phyloP scores from a whole-genome alignment of 2,888 invertebrate species.

The Pyrrhia umbra region DNA sequence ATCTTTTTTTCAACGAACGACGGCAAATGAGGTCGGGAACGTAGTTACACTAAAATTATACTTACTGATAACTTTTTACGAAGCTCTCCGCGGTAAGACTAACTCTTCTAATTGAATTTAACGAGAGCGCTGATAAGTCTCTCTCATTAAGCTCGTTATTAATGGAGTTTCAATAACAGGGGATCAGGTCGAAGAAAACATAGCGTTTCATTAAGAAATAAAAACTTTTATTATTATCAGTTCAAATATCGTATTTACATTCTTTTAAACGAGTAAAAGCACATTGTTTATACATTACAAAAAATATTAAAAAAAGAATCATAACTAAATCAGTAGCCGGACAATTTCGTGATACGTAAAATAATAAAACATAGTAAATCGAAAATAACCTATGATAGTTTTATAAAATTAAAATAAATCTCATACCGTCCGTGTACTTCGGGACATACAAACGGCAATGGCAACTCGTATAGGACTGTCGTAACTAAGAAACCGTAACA shows the following conservation, averaged over 20 bases:
- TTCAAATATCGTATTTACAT: constrained; percentile 91
- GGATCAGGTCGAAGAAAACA: constrained; percentile 61
- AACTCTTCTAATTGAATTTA: constrained; percentile 28
- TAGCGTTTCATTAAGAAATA: constrained; percentile 86
- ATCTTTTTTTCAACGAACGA: constrained; percentile 17
- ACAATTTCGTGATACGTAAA: constrained; percentile 78
- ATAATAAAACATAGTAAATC: constrained; percentile 74
- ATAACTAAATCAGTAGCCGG: constrained; percentile 77
- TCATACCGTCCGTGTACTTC: constrained; percentile 71
- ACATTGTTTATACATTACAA: constrained; percentile 86
- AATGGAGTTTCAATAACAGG: constrained; percentile 13
- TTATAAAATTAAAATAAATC: constrained; percentile 80
- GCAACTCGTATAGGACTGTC: constrained; percentile 80
- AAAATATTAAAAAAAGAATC: constrained; percentile 74
- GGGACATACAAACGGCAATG: constrained; percentile 75
- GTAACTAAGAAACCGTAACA: constrained; percentile 71
- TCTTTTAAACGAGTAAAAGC: constrained; percentile 89
- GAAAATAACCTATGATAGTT: constrained; percentile 74
- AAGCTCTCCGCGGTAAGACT: constrained; percentile 7
- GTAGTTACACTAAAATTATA: constrained; percentile 12
- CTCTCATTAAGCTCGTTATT: constrained; percentile 32
- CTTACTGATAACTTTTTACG: constrained; percentile 16
- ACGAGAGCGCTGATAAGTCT: constrained; percentile 29
- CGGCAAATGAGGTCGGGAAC: constrained; percentile 29
- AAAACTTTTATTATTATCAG: constrained; percentile 91